Base-by-base conservation (phyloP, 2,797 vertebrate species). In the Distichodus sexfasciatus region DNA sequence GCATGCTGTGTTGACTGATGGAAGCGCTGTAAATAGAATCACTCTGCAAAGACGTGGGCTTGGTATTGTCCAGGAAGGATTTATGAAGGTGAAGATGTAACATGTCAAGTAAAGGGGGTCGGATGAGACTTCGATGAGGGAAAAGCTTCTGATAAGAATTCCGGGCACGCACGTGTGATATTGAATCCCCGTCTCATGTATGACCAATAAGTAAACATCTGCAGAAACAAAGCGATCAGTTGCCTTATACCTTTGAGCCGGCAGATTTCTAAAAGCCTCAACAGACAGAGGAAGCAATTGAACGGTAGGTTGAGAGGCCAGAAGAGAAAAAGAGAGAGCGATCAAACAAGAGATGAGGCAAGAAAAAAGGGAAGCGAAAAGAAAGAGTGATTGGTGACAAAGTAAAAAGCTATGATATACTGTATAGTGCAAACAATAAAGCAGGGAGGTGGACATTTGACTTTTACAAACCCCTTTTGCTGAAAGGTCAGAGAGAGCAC, bases 111-210 rank as follows among this genome's bases (percentile, higher is more conserved):
- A 17, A 62, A 62, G 43, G 31, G 15, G 46, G 59, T 24, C n/a
- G 53, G 24, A 26, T 50, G 48, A 58, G 53, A 65, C 10, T 43
- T 9, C 12, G 55, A 63, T 55, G 2, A 26, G 55, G 41, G 38
- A 36, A 23, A 79, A 75, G 21, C 69, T 54, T 79, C 83, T 76
- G 90, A 88, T 82, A 75, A 33, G 77, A 59, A 90, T 89, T 90
- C 87, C 54, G 74, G 79, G 73, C 88, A 89, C 79, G 83, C 75
- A 73, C 76, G 2, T 29, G 55, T 53, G 75, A 72, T 40, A 72
- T 68, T 79, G 78, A 85, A 81, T 83, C 82, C 75, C 59, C 46
- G 62, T 71, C 83, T 82, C 74, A 61, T 50, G 75, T 79, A 71
- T 74, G 80, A 76, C 57, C 41, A 71, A 71, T 80, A 81, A 82